Percentiles rank a stretch among this genome's conserved stretches.
These are phyloP conservation scores for Cerastis leucographa DNA, from an alignment of 2,888 invertebrate genomes.

Conservation along the genomic window DNA sequence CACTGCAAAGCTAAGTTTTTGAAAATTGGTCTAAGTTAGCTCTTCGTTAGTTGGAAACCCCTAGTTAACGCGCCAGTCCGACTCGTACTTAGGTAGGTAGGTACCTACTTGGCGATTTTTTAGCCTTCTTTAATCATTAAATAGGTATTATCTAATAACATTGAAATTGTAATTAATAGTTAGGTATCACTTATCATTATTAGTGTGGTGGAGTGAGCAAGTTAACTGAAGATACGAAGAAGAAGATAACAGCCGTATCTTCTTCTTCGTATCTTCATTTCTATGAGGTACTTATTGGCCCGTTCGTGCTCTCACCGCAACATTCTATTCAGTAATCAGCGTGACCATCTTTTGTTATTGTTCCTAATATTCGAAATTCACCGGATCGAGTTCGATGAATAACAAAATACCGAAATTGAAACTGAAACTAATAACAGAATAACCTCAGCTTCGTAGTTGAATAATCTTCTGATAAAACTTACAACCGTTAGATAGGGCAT, in stretches of 20 bases:
- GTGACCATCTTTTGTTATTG: slow-evolving; percentile 27
- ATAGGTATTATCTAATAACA: not conserved
- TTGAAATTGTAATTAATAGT: not conserved
- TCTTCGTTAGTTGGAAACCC: too few species aligned
- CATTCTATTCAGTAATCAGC: slow-evolving; percentile 41
- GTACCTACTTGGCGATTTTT: too few species aligned
- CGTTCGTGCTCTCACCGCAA: slow-evolving; percentile 12
- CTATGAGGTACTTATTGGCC: not conserved
- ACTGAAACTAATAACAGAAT: slow-evolving; percentile 19
- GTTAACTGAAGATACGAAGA: too few species aligned
- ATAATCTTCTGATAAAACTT: not conserved
- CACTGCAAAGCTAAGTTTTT: too few species aligned
- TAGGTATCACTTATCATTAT: not conserved
- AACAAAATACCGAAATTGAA: slow-evolving; percentile 25
- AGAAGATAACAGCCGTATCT: slow-evolving; percentile 4
- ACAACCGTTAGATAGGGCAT: not conserved
- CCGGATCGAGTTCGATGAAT: slow-evolving; percentile 29
- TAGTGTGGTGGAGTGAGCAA: not conserved
- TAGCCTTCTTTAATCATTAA: not conserved
- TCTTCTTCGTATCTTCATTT: too few species aligned
- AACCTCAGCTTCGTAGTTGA: not conserved
- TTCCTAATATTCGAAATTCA: slow-evolving; percentile 37
- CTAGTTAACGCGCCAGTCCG: too few species aligned
- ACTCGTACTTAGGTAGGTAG: too few species aligned
- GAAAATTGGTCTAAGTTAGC: too few species aligned